Evolutionary conservation across 1,140 invertebrate species (phyloP).

Genomic region (Uloborus diversus): DNA sequence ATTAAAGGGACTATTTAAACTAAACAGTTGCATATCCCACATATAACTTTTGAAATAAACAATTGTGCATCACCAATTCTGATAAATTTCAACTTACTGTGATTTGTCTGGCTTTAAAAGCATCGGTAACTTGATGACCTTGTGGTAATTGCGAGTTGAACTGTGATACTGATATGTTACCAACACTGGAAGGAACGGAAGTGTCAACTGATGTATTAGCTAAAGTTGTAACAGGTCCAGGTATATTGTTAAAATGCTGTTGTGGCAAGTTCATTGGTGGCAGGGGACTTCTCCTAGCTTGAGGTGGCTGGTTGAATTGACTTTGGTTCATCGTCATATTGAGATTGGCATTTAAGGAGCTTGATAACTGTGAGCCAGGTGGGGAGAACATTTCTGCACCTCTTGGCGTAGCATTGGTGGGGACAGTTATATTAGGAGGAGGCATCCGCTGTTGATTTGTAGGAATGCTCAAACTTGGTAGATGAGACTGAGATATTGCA

Average conservation of each 20-base stretch:
- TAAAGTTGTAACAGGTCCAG: constrained; percentile 36
- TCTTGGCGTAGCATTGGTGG: constrained; percentile 22
- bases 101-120: constrained; percentile 49
- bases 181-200: constrained; percentile 15
- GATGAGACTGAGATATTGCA: constrained; percentile 48
- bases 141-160: constrained; percentile 29
- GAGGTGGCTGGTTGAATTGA: constrained; percentile 42
- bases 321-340: constrained; percentile 44
- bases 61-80: no score
- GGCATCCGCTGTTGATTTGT: constrained; percentile 50
- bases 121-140: constrained; percentile 41
- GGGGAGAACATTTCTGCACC: constrained; percentile 31
- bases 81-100: constrained; percentile 35
- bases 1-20: no score
- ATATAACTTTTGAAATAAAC: no score
- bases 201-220: constrained; percentile 19
- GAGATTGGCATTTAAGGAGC: constrained; percentile 22
- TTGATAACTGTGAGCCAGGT: constrained; percentile 26
- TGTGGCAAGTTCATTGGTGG: constrained; percentile 29
- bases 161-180: constrained; percentile 29
- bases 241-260: constrained; percentile 45
- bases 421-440: constrained; percentile 52
- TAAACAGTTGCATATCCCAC: no score
- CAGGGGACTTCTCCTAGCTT: constrained; percentile 37
- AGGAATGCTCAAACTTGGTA: constrained; percentile 27